A percentile compares a stretch with the other conserved stretches of the same genome.
These are phyloP conservation scores for Drosophila nannoptera DNA, from an alignment of 1,140 invertebrate species.

Conservation along the genomic window DNA sequence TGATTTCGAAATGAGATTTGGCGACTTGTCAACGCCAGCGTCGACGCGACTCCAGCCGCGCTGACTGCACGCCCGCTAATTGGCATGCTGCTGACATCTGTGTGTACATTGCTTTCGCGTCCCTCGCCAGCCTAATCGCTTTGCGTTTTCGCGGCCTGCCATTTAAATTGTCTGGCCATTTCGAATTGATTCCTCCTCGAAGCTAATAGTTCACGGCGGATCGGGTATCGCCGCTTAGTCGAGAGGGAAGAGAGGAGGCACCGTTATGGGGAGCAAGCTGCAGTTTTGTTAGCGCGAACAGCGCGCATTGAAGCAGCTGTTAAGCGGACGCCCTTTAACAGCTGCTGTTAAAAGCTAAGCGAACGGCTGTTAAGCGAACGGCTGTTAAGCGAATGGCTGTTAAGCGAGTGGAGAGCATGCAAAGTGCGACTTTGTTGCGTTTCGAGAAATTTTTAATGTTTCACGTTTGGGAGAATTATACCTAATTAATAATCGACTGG, in stretches of 20 bases:
- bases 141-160: conserved; percentile 59
- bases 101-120: not conserved
- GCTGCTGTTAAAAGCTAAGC: not conserved
- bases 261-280: not conserved
- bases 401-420: conserved; percentile 15
- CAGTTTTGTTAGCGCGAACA: no score
- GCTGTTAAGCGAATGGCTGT: no score
- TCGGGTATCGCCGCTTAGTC: conserved; percentile 3
- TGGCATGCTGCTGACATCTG: conserved; percentile 52
- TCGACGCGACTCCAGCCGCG: conserved; percentile 2
- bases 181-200: conserved; percentile 6
- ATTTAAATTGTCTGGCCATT: conserved; percentile 33
- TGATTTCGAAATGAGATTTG: conserved; percentile 63
- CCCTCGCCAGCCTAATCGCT: conserved; percentile 41
- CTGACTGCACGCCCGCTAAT: conserved; percentile 47
- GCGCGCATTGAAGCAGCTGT: not conserved
- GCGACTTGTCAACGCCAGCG: conserved; percentile 6
- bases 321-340: not conserved
- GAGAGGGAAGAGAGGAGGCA: not conserved
- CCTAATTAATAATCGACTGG: conserved; percentile 59
- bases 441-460: conserved; percentile 6
- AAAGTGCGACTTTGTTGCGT: not conserved
- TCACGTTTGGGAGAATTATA: conserved; percentile 49
- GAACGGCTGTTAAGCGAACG: not conserved
- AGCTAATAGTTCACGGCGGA: conserved; percentile 1